phyloP scores from a whole-genome alignment of 2,888 invertebrate species.

The Reticulitermes lucifugus region DNA sequence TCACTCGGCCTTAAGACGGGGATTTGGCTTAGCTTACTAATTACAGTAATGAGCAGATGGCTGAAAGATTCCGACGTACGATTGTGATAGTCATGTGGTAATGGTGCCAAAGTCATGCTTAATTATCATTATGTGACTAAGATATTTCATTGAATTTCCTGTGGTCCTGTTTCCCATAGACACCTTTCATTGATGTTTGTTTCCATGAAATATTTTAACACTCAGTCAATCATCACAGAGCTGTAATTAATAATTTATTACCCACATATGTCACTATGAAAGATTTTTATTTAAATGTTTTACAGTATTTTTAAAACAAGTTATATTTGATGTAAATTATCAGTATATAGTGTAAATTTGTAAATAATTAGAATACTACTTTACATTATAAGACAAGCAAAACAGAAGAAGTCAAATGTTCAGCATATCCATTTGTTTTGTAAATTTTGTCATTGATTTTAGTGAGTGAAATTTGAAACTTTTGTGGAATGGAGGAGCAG shows the following conservation, averaged over 20 bases:
- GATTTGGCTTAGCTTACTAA: conserved; percentile 12
- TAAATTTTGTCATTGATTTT: not conserved
- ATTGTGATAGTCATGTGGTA: conserved; percentile 37
- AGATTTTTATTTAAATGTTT: conserved; percentile 44
- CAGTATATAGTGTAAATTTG: conserved; percentile 34
- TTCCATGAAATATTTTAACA: conserved; percentile 6
- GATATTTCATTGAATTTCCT: conserved; percentile 1
- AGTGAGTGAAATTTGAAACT: conserved; percentile 7
- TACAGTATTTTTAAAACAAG: conserved; percentile 42
- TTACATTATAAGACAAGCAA: not conserved
- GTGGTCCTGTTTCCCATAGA: not conserved
- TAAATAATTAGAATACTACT: conserved; percentile 22
- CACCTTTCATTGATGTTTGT: not conserved
- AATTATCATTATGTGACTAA: not conserved
- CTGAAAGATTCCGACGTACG: conserved; percentile 33
- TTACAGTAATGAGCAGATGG: not conserved
- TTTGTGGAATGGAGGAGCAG: not conserved
- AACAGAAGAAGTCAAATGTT: not conserved
- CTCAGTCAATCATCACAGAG: conserved; percentile 19
- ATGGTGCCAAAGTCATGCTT: conserved; percentile 35
- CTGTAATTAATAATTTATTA: conserved; percentile 20
- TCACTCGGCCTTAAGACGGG: not conserved
- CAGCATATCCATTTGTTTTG: not conserved
- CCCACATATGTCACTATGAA: conserved; percentile 8
- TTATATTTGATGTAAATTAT: conserved; percentile 34